Percentiles rank a stretch among this genome's conserved stretches.
phyloP scores from a whole-genome alignment of 2,888 invertebrate genomes.

The Agrenia bidenticulata region DNA sequence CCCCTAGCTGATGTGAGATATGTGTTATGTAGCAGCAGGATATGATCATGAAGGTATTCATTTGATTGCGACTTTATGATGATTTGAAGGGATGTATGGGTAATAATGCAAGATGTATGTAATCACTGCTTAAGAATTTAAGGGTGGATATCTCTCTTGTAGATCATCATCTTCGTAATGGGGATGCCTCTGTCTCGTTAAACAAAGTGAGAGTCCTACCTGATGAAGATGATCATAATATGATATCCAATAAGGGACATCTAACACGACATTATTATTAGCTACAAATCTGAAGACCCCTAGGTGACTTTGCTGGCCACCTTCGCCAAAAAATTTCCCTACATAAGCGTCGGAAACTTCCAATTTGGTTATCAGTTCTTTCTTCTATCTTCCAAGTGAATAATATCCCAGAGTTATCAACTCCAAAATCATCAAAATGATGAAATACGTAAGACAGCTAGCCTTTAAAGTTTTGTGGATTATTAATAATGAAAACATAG shows the following conservation, averaged over 20 bases:
- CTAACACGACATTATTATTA: slow-evolving; percentile 15
- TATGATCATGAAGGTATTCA: slow-evolving; percentile 6
- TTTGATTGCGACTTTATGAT: slow-evolving; percentile 6
- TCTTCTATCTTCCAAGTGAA: slow-evolving; percentile 34
- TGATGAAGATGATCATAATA: slow-evolving; percentile 10
- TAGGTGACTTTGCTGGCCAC: slow-evolving; percentile 12
- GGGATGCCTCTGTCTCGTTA: slow-evolving; percentile 6
- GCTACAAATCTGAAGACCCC: slow-evolving; percentile 14
- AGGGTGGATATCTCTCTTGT: not conserved
- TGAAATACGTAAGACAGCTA: slow-evolving; percentile 49
- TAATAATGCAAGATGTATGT: too few species aligned
- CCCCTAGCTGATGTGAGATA: not conserved
- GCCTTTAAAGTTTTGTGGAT: not conserved
- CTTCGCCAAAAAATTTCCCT: slow-evolving; percentile 36
- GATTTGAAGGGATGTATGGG: slow-evolving; percentile 6
- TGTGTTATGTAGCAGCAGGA: not conserved
- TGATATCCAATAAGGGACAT: slow-evolving; percentile 8
- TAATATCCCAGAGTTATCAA: slow-evolving; percentile 9
- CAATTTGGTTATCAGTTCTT: slow-evolving; percentile 43
- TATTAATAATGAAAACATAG: not conserved
- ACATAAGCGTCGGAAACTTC: slow-evolving; percentile 39
- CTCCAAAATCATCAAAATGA: slow-evolving; percentile 35
- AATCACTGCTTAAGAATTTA: too few species aligned
- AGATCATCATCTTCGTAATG: slow-evolving; percentile 1
- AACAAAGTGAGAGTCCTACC: slow-evolving; percentile 21